These are phyloP conservation scores for Phymanthus crucifer DNA, from an alignment of 92 coral and sea anemone genomes.

Conservation along the genomic window DNA sequence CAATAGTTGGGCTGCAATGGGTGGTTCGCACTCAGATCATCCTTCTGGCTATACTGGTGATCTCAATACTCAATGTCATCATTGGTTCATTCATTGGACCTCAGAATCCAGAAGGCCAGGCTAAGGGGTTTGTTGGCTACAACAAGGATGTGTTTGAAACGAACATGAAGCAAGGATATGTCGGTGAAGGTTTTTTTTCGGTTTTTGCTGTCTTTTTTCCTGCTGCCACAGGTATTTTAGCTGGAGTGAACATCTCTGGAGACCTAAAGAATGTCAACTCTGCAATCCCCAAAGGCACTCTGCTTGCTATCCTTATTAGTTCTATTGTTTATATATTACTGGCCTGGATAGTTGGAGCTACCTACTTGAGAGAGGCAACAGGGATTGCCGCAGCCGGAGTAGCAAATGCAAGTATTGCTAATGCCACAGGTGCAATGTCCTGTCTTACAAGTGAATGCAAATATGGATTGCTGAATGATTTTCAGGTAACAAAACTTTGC, in stretches of 20 bases:
- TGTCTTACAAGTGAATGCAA: slow-evolving; percentile 67
- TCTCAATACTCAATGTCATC: slow-evolving; percentile 79
- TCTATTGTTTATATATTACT: slow-evolving; percentile 79
- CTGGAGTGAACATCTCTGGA: slow-evolving; percentile 95
- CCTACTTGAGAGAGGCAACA: slow-evolving; percentile 75
- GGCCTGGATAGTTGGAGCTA: slow-evolving; percentile 86
- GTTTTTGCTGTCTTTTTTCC: slow-evolving; percentile 98
- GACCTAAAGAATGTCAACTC: slow-evolving; percentile 83
- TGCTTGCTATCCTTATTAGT: slow-evolving; percentile 84
- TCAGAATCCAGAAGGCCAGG: slow-evolving; percentile 58
- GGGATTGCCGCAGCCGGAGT: slow-evolving; percentile 62
- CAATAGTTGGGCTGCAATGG: slow-evolving; percentile 90
- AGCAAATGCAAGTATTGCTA: slow-evolving; percentile 15
- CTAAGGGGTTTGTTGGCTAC: slow-evolving; percentile 78
- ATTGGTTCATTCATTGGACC: slow-evolving; percentile 94
- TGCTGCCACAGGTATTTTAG: slow-evolving; percentile 96
- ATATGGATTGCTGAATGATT: slow-evolving; percentile 81
- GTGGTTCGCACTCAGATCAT: slow-evolving; percentile 89
- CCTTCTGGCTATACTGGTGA: slow-evolving; percentile 68
- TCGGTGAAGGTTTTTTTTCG: slow-evolving; percentile 81
- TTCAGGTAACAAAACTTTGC: slow-evolving; percentile 62
- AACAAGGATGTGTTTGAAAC: slow-evolving; percentile 60
- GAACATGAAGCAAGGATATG: slow-evolving; percentile 69
- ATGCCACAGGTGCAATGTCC: slow-evolving; percentile 37
- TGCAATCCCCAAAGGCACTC: slow-evolving; percentile 95